Evolutionary conservation across 2,113 vertebrate species (phyloP).

Genomic region (Ophiodon elongatus): DNA sequence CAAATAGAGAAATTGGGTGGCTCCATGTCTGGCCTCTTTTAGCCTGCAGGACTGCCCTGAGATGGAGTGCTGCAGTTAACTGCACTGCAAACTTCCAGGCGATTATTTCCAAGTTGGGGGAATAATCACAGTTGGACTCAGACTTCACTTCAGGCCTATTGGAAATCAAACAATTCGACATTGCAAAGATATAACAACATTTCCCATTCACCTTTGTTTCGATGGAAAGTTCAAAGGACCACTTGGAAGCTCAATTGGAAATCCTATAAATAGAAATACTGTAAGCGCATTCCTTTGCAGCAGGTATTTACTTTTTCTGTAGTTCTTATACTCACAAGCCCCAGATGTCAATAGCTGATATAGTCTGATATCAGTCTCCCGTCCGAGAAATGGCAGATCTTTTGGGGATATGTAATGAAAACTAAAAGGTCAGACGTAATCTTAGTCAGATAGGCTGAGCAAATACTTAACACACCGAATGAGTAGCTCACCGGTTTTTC

Average conservation of each 20-base stretch:
- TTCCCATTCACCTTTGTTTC: slow-evolving; percentile 9
- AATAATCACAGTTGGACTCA: slow-evolving; percentile 18
- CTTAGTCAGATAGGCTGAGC: slow-evolving; percentile 59
- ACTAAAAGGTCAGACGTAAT: slow-evolving; percentile 49
- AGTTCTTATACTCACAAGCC: slow-evolving; percentile 9
- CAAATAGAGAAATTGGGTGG: slow-evolving; percentile 24
- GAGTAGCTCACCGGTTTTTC: slow-evolving; percentile 22
- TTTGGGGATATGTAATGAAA: slow-evolving; percentile 30
- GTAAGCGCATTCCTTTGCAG: slow-evolving; percentile 11
- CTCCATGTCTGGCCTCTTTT: slow-evolving; percentile 17
- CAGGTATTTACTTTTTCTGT: slow-evolving; percentile 18
- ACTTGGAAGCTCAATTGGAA: background rate
- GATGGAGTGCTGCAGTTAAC: slow-evolving; percentile 33
- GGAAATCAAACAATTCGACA: slow-evolving; percentile 34
- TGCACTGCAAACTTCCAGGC: slow-evolving; percentile 24
- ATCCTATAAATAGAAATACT: slow-evolving; percentile 4
- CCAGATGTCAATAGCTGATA: slow-evolving; percentile 30
- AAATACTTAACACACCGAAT: slow-evolving; percentile 50
- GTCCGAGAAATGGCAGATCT: slow-evolving; percentile 16
- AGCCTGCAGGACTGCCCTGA: slow-evolving; percentile 8
- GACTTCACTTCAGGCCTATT: slow-evolving; percentile 21
- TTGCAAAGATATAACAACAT: background rate
- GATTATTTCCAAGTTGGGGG: slow-evolving; percentile 30
- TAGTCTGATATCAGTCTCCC: slow-evolving; percentile 31
- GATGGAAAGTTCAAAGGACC: slow-evolving; percentile 18